Base-by-base conservation (phyloP, 1,140 invertebrate species). In the Hyposmocoma kahamanoa region DNA sequence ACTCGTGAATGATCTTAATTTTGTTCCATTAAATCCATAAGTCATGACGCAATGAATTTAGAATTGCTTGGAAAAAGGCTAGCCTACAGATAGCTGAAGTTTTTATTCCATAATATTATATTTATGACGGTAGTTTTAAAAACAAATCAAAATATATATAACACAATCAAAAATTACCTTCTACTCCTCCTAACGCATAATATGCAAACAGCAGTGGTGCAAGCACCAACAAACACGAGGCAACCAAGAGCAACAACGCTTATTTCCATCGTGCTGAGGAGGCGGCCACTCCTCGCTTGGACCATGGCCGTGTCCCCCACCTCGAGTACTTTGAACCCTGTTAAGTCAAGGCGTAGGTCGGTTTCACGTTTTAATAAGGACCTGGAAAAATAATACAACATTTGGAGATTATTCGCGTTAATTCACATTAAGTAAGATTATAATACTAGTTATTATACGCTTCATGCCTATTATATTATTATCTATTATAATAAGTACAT, bases 191-290 rank as follows among this genome's bases (percentile, higher is more conserved):
- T 89, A 46, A 93, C 82, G 61, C 93, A 94, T n/a, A 92, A 86
- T 43, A 94, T 90, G 58, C 93, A 94, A n/a, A 95, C 88, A 1
- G 93, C 92, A 0, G 93, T 91, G 0, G 92, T 88, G 15, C 93
- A 81, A 1, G 93, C 93, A 6, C 93, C 94, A 18, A 95, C 67
- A 67, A 95, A 94, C 22, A 96, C 90, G 28, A 95, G 85, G 39
- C 92, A 92, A 15, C 92, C 92, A 1, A 96, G 86, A 0, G 93
- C 90, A 2, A 96, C 89, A 0, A 93, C 91, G 10, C 92, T 92
- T 11, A 95, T 90, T 80, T 96, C 94, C 51, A 95, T 86, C 1
- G 93, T 91, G n/a, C 92, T 92, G 22, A 89, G 62, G 2, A 72
- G 56, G 56, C 54, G 72, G 13, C 65, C 57, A 53, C 47, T 67